phyloP scores from a whole-genome alignment of 2,113 vertebrate genomes.

The Antigone vipio region DNA sequence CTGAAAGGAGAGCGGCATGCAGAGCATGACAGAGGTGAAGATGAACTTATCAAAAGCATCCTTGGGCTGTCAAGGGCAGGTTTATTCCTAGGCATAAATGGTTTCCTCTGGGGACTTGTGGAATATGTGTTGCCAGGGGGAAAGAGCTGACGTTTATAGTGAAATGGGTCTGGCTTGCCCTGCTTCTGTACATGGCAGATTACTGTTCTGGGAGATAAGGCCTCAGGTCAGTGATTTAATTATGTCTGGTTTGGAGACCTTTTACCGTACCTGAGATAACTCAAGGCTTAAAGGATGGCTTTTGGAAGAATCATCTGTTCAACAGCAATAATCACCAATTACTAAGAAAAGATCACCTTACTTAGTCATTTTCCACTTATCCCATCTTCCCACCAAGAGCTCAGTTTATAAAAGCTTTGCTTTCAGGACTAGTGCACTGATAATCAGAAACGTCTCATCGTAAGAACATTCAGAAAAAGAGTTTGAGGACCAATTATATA shows the following conservation, averaged over 20 bases:
- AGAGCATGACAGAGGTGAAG: not conserved
- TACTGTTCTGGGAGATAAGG: not conserved
- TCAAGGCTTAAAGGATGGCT: not conserved
- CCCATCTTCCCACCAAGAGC: not conserved
- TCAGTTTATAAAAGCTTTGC: not conserved
- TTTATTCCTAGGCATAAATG: not conserved
- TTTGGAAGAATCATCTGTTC: conserved; percentile 2
- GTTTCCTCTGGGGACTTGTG: not conserved
- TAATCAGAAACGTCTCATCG: not conserved
- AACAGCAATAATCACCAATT: not conserved
- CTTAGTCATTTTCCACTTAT: not conserved
- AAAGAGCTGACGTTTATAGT: not conserved
- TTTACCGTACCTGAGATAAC: not conserved
- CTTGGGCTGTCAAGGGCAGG: not conserved
- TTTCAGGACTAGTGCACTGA: not conserved
- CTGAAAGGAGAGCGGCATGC: not conserved
- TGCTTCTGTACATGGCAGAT: not conserved
- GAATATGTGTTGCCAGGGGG: accelerated
- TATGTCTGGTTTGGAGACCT: not conserved
- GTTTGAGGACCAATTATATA: conserved; percentile 5
- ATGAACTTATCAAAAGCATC: conserved; percentile 5
- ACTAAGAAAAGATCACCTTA: conserved; percentile 14
- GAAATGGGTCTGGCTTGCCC: not conserved
- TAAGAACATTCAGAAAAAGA: not conserved
- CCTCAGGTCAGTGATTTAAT: conserved; percentile 7